phyloP scores from a whole-genome alignment of 2,797 vertebrate genomes.

The Menidia menidia region DNA sequence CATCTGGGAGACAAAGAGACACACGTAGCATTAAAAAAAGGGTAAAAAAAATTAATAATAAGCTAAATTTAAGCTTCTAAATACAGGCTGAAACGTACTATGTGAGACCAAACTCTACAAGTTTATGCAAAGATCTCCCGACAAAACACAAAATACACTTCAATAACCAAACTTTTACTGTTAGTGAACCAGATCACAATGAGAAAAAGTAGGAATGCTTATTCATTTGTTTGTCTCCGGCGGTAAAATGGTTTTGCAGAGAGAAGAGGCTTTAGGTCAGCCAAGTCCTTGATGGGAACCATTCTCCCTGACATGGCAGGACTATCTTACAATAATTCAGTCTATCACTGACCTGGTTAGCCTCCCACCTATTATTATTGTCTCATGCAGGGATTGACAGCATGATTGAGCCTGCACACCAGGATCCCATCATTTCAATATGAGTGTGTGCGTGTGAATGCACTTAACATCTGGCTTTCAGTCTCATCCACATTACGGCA shows the following conservation, averaged over 20 bases:
- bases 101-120: conserved; percentile 5
- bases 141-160: conserved; percentile 23
- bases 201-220: conserved; percentile 20
- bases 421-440: conserved; percentile 15
- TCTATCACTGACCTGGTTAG: conserved; percentile 62
- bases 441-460: conserved; percentile 13
- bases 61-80: neutral
- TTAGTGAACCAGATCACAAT: conserved; percentile 46
- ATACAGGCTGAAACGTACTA: neutral
- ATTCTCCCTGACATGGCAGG: conserved; percentile 66
- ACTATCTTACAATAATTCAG: conserved; percentile 78
- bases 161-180: conserved; percentile 32
- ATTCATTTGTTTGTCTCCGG: conserved; percentile 29
- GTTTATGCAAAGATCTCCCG: conserved; percentile 26
- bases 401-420: conserved; percentile 52
- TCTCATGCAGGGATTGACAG: conserved; percentile 65
- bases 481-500: conserved; percentile 8
- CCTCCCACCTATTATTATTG: conserved; percentile 68
- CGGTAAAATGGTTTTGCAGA: conserved; percentile 39
- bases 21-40: neutral
- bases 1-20: conserved; percentile 82
- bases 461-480: conserved; percentile 19
- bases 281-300: conserved; percentile 54
- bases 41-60: no score
- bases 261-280: conserved; percentile 27